Evolutionary conservation across 2,888 invertebrate species (phyloP).

Genomic region (Osmoderma eremita): DNA sequence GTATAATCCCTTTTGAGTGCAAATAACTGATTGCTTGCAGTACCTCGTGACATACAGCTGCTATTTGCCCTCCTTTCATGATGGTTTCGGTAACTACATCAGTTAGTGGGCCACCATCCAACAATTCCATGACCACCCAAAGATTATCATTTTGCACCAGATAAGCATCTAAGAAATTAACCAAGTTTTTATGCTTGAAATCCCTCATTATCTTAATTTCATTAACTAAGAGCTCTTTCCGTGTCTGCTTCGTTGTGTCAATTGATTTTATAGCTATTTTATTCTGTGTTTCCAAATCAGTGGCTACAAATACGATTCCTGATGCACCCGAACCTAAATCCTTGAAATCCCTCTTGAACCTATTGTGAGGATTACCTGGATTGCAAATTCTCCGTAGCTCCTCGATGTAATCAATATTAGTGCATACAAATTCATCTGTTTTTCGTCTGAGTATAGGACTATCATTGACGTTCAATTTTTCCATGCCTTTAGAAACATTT

Average conservation of each 20-base stretch:
- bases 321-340: slow-evolving; percentile 94
- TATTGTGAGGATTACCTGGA: slow-evolving; percentile 80
- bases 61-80: slow-evolving; percentile 97
- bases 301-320: slow-evolving; percentile 90
- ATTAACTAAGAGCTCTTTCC: slow-evolving; percentile 94
- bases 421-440: slow-evolving; percentile 67
- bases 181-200: slow-evolving; percentile 93
- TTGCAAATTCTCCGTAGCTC: slow-evolving; percentile 84
- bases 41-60: slow-evolving; percentile 91
- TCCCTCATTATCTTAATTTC: slow-evolving; percentile 93
- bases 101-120: slow-evolving; percentile 95
- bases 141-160: slow-evolving; percentile 86
- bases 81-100: slow-evolving; percentile 97
- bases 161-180: slow-evolving; percentile 94
- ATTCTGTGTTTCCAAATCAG: slow-evolving; percentile 75
- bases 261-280: slow-evolving; percentile 97
- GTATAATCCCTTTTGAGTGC: slow-evolving; percentile 89
- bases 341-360: slow-evolving; percentile 80
- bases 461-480: slow-evolving; percentile 52
- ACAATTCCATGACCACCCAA: slow-evolving; percentile 96
- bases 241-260: slow-evolving; percentile 92
- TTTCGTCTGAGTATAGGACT: slow-evolving; percentile 65
- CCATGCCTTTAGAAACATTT: slow-evolving; percentile 44
- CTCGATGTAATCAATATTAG: slow-evolving; percentile 77
- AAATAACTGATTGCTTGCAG: slow-evolving; percentile 89